These are phyloP conservation scores for Pectinophora gossypiella DNA, from an alignment of 1,140 invertebrate species.

Conservation along the genomic window DNA sequence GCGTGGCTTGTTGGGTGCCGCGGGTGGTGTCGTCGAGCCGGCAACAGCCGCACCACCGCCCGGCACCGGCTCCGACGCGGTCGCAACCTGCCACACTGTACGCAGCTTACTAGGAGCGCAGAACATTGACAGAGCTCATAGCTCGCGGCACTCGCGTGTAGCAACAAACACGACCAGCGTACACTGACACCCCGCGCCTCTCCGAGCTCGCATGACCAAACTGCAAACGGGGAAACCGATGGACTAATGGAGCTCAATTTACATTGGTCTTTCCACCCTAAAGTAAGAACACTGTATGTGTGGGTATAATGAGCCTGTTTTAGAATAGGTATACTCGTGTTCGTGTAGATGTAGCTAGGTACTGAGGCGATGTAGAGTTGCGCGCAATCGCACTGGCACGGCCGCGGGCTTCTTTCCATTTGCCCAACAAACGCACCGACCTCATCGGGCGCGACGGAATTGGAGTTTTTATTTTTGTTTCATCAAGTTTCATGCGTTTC, in stretches of 20 bases:
- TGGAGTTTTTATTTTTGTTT: no score
- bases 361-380: background rate
- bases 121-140: slow-evolving; percentile 22
- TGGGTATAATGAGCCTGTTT: background rate
- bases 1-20: slow-evolving; percentile 13
- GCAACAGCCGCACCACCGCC: slow-evolving; percentile 20
- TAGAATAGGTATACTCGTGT: slow-evolving; percentile 2
- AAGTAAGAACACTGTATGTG: background rate
- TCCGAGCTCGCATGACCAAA: slow-evolving; percentile 2
- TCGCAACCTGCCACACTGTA: slow-evolving; percentile 52
- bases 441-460: background rate
- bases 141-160: slow-evolving; percentile 1
- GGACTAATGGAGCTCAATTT: slow-evolving; percentile 5
- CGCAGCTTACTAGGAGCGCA: slow-evolving; percentile 57
- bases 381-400: slow-evolving; percentile 4
- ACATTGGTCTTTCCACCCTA: slow-evolving; percentile 3
- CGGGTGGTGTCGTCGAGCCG: slow-evolving; percentile 13
- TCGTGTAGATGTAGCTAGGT: background rate
- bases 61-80: slow-evolving; percentile 31
- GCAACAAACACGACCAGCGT: slow-evolving; percentile 9
- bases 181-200: slow-evolving; percentile 13
- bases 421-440: background rate
- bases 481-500: no score
- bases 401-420: slow-evolving; percentile 1
- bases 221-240: background rate